These are phyloP conservation scores for Enteromius fasciolatus DNA, from an alignment of 2,797 vertebrate genomes.

Conservation along the genomic window DNA sequence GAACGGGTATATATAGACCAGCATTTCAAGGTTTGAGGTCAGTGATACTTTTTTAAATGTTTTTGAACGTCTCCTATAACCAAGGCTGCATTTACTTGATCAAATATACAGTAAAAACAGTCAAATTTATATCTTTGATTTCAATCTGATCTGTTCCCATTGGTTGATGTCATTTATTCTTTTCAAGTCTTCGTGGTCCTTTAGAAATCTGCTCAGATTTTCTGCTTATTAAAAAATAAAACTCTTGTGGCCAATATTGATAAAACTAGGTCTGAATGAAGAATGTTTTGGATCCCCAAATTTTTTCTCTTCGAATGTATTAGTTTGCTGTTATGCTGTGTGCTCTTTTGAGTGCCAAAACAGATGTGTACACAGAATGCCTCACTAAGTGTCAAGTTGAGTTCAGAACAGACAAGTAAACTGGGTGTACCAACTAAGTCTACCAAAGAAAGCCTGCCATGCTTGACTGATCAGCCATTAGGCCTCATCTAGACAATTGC, in stretches of 20 bases:
- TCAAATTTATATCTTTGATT: neutral
- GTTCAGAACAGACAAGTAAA: conserved; percentile 10
- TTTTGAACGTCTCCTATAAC: neutral
- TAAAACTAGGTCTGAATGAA: neutral
- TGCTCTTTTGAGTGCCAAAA: neutral
- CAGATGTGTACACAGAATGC: conserved; percentile 8
- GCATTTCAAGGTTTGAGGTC: neutral
- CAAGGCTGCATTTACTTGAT: neutral
- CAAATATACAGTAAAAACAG: neutral
- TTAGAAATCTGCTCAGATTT: neutral
- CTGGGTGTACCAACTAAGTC: neutral
- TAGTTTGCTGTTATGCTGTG: neutral
- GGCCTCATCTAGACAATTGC: neutral
- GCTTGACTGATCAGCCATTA: neutral
- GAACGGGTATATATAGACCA: neutral
- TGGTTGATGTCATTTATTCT: neutral
- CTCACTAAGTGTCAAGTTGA: conserved; percentile 12
- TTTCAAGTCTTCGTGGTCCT: neutral
- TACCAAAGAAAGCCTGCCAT: neutral
- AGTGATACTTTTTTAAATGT: neutral
- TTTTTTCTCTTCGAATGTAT: neutral
- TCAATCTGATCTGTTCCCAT: neutral
- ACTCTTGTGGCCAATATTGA: neutral
- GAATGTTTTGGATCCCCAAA: neutral
- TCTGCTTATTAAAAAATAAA: neutral